phyloP scores from a whole-genome alignment of 2,888 invertebrate genomes.

The Trilocha varians region DNA sequence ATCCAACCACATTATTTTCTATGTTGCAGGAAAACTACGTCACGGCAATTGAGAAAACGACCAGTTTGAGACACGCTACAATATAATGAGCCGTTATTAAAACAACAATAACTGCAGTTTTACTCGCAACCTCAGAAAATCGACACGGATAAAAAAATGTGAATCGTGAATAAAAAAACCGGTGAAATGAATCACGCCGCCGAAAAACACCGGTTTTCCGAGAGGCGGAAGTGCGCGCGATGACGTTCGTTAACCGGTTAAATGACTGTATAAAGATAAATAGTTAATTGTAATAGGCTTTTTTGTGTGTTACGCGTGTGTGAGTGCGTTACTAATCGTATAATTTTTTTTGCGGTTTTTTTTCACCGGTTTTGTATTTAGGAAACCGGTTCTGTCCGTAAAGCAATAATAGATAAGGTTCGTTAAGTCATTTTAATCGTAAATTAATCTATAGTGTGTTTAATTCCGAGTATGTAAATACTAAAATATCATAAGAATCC shows the following conservation, averaged over 20 bases:
- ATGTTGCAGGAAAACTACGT: constrained; percentile 45
- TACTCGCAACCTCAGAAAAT: not conserved
- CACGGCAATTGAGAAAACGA: constrained; percentile 33
- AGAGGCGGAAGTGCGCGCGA: constrained; percentile 57
- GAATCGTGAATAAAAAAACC: constrained; percentile 18
- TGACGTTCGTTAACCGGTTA: constrained; percentile 42
- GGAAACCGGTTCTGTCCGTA: constrained; percentile 17
- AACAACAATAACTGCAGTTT: not conserved
- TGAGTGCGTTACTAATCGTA: constrained; percentile 25
- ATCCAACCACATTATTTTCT: constrained; percentile 16
- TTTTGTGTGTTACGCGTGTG: constrained; percentile 51
- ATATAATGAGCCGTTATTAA: constrained; percentile 3
- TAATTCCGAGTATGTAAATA: constrained; percentile 23
- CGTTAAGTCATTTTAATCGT: constrained; percentile 1
- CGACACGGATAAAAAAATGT: constrained; percentile 13
- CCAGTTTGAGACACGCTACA: constrained; percentile 29
- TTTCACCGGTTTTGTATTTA: constrained; percentile 7
- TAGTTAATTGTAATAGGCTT: constrained; percentile 49
- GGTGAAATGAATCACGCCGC: constrained; percentile 41
- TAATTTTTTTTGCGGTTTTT: constrained; percentile 40
- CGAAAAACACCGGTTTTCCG: constrained; percentile 50
- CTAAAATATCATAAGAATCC: constrained; percentile 22
- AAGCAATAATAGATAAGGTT: constrained; percentile 45
- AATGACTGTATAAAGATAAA: constrained; percentile 49
- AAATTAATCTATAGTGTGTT: constrained; percentile 12